A percentile compares a stretch with the other conserved stretches of the same genome.
phyloP scores from a whole-genome alignment of 2,797 vertebrate species.

The Lacerta bilineata region DNA sequence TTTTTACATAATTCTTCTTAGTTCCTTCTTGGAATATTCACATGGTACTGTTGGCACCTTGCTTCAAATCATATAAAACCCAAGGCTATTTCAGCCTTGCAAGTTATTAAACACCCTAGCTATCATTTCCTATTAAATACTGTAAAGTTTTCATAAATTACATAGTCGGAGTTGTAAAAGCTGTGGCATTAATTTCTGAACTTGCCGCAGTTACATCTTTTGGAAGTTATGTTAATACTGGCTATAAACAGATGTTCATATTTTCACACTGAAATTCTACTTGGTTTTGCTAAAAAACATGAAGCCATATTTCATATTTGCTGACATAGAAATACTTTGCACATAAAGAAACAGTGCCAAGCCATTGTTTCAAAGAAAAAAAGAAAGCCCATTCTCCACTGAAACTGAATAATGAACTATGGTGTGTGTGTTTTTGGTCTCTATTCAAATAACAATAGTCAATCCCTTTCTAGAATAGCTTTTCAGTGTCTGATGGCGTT shows the following conservation, averaged over 20 bases:
- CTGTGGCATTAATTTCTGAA: not conserved
- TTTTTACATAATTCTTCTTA: slow-evolving; percentile 82
- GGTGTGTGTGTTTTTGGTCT: not conserved
- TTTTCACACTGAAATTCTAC: slow-evolving; percentile 18
- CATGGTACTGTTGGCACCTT: slow-evolving; percentile 85
- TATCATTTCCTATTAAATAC: slow-evolving; percentile 64
- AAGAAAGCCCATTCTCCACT: slow-evolving; percentile 17
- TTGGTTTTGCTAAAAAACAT: slow-evolving; percentile 58
- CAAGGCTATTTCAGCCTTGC: slow-evolving; percentile 86
- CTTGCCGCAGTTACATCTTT: not conserved
- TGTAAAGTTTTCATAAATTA: slow-evolving; percentile 58
- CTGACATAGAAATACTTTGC: slow-evolving; percentile 41
- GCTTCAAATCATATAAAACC: slow-evolving; percentile 87
- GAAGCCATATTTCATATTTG: slow-evolving; percentile 51
- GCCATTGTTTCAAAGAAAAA: slow-evolving; percentile 48
- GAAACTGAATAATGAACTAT: not conserved
- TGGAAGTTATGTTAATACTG: not conserved
- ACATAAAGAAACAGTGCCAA: slow-evolving; percentile 42
- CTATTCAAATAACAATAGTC: not conserved
- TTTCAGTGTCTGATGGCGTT: not conserved
- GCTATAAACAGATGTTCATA: slow-evolving; percentile 38
- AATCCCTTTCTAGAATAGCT: slow-evolving; percentile 22
- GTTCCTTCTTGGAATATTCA: slow-evolving; percentile 85
- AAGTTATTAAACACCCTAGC: slow-evolving; percentile 57
- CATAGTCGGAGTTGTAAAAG: slow-evolving; percentile 37